Evolutionary conservation across 2,797 vertebrate species (phyloP).

Genomic region (Harpagifer antarcticus): DNA sequence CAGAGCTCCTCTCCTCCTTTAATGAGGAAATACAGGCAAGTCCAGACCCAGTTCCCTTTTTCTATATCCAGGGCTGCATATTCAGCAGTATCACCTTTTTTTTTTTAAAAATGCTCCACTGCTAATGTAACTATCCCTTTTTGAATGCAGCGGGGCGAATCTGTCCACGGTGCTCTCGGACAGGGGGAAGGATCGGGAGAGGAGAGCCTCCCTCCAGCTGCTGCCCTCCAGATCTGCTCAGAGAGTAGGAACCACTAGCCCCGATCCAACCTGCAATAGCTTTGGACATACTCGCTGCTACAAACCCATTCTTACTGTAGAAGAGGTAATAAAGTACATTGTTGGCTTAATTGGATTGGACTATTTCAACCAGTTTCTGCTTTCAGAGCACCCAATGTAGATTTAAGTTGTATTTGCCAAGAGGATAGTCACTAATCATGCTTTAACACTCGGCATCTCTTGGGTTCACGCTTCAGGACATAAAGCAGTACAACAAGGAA

Average conservation of each 20-base stretch:
- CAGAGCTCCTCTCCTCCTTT: constrained; percentile 72
- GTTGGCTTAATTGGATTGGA: background rate
- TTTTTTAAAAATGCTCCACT: background rate
- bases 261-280: constrained; percentile 52
- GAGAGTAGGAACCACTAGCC: constrained; percentile 51
- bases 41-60: background rate
- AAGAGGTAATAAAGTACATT: constrained; percentile 76
- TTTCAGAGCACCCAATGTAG: background rate
- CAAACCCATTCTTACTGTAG: constrained; percentile 84
- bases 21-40: constrained; percentile 82
- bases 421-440: background rate
- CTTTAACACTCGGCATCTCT: background rate
- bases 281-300: constrained; percentile 72
- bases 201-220: constrained; percentile 79
- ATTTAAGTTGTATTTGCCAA: background rate
- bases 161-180: constrained; percentile 65
- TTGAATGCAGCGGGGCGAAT: constrained; percentile 58
- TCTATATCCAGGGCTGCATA: background rate
- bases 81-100: background rate
- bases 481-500: constrained; percentile 84
- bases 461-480: constrained; percentile 67
- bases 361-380: background rate
- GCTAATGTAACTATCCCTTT: constrained; percentile 9
- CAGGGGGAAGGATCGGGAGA: constrained; percentile 70
- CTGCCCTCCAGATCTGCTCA: constrained; percentile 72